Conservation (phyloP, 2,888 invertebrate species). For the Masnerella sp. region DNA sequence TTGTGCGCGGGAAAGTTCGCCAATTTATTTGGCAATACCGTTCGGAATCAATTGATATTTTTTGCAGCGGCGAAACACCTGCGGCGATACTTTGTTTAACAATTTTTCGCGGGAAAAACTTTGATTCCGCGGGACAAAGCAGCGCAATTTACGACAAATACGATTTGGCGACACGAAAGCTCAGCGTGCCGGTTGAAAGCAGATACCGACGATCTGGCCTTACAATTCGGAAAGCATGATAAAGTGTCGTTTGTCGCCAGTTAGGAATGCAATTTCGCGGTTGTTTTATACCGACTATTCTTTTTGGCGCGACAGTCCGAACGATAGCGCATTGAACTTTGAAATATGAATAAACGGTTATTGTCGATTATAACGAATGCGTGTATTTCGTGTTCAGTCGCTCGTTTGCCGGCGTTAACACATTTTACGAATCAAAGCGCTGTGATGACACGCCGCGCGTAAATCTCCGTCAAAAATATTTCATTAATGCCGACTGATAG, state of each 20-base stretch:
- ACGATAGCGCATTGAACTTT: conserved; percentile 61
- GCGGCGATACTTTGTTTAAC: conserved; percentile 4
- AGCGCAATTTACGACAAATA: conserved; percentile 51
- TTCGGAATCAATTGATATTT: conserved; percentile 6
- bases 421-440: conserved; percentile 35
- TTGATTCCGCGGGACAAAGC: conserved; percentile 18
- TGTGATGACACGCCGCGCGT: conserved; percentile 13
- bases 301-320: conserved; percentile 38
- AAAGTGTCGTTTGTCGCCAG: conserved; percentile 61
- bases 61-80: neutral
- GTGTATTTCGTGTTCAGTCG: conserved; percentile 35
- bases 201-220: conserved; percentile 53
- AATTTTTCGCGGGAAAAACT: conserved; percentile 10
- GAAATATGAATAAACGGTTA: conserved; percentile 62
- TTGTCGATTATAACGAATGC: conserved; percentile 61
- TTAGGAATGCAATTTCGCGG: conserved; percentile 62
- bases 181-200: conserved; percentile 46
- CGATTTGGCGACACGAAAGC: conserved; percentile 50
- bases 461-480: conserved; percentile 34
- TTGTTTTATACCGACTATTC: conserved; percentile 58
- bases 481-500: conserved; percentile 24
- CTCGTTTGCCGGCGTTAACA: conserved; percentile 34
- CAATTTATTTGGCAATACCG: too few species aligned
- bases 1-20: too few species aligned
- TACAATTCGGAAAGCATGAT: conserved; percentile 61